Evolutionary conservation across 1,140 invertebrate species (phyloP), one percentile per base, ranked within the genome.

Genomic region (Sarcophaga bullata): DNA sequence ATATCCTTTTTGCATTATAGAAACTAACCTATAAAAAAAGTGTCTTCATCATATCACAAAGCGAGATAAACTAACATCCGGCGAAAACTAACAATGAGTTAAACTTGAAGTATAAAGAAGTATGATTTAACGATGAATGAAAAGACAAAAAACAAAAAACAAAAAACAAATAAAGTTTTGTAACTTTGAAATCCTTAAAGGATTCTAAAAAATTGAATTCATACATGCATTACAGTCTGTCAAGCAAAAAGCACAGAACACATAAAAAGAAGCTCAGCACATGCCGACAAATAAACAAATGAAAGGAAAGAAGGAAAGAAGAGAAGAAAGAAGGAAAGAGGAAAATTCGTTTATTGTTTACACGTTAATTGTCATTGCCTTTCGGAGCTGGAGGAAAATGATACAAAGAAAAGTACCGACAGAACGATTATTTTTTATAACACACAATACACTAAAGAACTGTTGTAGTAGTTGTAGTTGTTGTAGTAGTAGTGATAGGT

Each of bases 111-210:
- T 19, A 68, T 68, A 68, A 68, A n/a, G n/a, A n/a, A 68, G 17
- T 68, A 68, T 68, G 17, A 68, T 68, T 68, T 68, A 68, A 68
- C 62, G 17, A 68, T 2, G 4, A 58, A n/a, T 58, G 13, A 58
- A 58, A 58, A 58, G n/a, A 37, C 25, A 58, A 58, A 58, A 58
- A n/a, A n/a, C n/a, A n/a, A n/a, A n/a, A n/a, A n/a, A n/a, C n/a
- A n/a, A n/a, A n/a, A n/a, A 11, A 68, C 62, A 68, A 68, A 58
- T 58, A 68, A 68, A 68, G n/a, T 68, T 68, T 68, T 68, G n/a
- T 19, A 68, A 68, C 62, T 68, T 68, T 8, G n/a, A 19, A 37
- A 68, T 68, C 62, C 62, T 68, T 68, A 68, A 68, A 68, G 62
- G 62, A 68, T 58, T 58, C 54, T 11, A 58, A 37, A 37, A 58